Evolutionary conservation across 2,113 vertebrate species (phyloP).

Genomic region (Turdus rufiventris): DNA sequence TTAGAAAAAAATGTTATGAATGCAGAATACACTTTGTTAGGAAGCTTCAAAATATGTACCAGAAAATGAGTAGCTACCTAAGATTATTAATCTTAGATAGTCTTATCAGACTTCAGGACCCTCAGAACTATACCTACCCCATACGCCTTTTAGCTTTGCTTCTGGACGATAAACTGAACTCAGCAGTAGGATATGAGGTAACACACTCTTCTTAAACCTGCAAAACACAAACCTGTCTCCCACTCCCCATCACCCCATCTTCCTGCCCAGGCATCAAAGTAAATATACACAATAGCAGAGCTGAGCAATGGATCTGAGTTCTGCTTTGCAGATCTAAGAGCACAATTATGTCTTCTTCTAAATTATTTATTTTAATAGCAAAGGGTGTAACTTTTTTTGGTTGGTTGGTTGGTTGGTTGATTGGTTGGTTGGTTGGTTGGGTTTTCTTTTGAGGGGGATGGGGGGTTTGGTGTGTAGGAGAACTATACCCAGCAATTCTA

Average conservation of each 20-base stretch:
- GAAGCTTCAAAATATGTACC: not conserved
- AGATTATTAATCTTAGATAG: not conserved
- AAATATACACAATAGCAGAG: not conserved
- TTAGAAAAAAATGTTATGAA: not conserved
- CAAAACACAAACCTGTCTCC: not conserved
- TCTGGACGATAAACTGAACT: not conserved
- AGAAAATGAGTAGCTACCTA: not conserved
- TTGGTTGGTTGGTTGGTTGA: too few species aligned
- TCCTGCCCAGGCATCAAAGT: not conserved
- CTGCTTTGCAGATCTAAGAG: not conserved
- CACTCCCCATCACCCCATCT: not conserved
- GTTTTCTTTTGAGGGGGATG: too few species aligned
- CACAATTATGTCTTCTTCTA: not conserved
- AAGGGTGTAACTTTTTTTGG: not conserved
- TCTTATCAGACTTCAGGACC: not conserved
- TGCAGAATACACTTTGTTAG: not conserved
- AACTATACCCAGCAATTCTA: not conserved
- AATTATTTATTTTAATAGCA: not conserved
- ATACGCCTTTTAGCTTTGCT: not conserved
- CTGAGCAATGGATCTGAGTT: not conserved
- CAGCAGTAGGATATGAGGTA: not conserved
- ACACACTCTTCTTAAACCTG: not conserved
- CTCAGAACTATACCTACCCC: not conserved
- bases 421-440: too few species aligned
- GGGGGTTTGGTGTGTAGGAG: too few species aligned